Conservation (phyloP, 1,140 invertebrate species). For the Cryptotermes secundus region DNA sequence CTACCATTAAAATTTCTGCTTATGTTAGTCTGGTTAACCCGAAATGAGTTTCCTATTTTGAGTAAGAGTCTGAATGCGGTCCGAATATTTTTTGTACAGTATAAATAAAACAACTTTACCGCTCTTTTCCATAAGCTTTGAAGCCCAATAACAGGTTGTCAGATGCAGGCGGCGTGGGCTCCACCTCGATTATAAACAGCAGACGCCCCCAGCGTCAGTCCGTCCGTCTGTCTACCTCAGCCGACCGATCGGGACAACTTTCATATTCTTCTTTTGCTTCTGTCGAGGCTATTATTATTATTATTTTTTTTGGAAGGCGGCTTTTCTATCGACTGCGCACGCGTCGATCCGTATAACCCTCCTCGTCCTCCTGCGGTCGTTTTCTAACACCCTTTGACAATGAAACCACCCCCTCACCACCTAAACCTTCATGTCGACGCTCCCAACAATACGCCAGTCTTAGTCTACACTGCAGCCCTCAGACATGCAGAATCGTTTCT, state of each 20-base stretch:
- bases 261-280: background rate
- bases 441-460: background rate
- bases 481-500: too few species aligned
- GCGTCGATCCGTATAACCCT: constrained; percentile 7
- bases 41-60: too few species aligned
- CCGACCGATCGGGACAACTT: background rate
- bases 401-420: background rate
- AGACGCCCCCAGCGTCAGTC: too few species aligned
- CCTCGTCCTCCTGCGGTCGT: background rate
- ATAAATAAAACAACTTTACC: background rate
- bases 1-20: too few species aligned
- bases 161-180: background rate
- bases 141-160: constrained; percentile 18
- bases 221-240: background rate
- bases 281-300: background rate
- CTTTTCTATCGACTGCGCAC: background rate
- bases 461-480: background rate
- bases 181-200: too few species aligned
- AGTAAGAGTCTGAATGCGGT: too few species aligned
- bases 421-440: background rate
- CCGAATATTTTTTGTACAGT: background rate
- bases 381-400: constrained; percentile 7
- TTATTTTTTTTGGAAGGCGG: background rate
- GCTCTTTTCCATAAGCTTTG: background rate
- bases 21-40: too few species aligned